Base-by-base conservation (phyloP, 1,140 invertebrate species). In the Drosophila athabasca region DNA sequence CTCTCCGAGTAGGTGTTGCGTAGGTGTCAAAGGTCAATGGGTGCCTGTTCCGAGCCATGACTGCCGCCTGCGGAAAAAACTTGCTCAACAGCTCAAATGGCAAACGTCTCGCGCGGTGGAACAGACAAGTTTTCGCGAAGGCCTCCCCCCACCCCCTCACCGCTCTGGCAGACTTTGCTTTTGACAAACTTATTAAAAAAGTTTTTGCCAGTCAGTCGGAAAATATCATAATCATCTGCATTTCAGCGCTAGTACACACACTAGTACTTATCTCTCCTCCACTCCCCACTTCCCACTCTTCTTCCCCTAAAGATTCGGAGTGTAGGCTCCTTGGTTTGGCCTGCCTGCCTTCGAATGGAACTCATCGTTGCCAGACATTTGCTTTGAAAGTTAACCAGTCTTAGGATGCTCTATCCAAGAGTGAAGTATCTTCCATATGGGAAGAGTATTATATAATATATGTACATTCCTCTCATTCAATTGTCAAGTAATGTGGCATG, bases 121-220 rank as follows among this genome's bases (percentile, higher is more conserved):
- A 74, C 53, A 44, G 48, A 68, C 62, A 57, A 67, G 62, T 50
- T 51, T 55, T 19, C 43, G 39, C 43, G 46, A 60, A 60, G 35
- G 60, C 41, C 52, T 57, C 17, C 17, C 17, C 17, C 17, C 17
- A 0, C 17, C 1, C 17, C 17, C 17, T 1, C 17, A 0, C 0
- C 17, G 17, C 17, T 19, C 17, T 41, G 64, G 66, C 79, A 67
- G 67, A 70, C 67, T 70, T 70, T 70, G 67, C 65, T 85, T 84
- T 84, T 85, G 69, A 85, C 77, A 85, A 85, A 87, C 82, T 85
- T 85, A 85, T 85, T 85, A 85, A 85, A 88, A 85, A 85, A 85
- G 74, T 85, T 85, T 55, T 45, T 87, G 60, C 62, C 59, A 62
- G 54, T 68, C 81, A 62, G 54, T 68, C 81, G 81, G 49, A 64